Conservation (phyloP, 2,888 invertebrate species). For the Autographa pulchrina region DNA sequence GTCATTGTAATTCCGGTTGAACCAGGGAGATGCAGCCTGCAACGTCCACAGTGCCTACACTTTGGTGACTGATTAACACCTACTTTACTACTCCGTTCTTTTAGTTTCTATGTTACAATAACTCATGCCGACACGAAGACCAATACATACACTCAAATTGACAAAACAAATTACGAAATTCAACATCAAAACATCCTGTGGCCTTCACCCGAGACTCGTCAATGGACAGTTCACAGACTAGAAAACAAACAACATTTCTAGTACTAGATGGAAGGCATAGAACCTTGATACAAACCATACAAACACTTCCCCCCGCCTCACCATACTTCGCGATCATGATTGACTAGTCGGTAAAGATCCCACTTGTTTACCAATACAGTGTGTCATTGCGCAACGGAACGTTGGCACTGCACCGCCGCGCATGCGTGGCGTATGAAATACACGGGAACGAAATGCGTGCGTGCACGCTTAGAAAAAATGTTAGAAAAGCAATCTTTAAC, state of each 20-base stretch:
- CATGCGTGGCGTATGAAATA: conserved; percentile 40
- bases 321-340: conserved; percentile 29
- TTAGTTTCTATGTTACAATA: background rate
- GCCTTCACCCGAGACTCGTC: background rate
- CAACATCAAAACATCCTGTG: background rate
- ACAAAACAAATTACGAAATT: background rate
- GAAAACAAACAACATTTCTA: conserved; percentile 4
- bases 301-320: background rate
- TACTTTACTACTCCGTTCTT: too few species aligned
- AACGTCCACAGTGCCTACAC: background rate
- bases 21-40: background rate
- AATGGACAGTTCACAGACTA: background rate
- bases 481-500: too few species aligned
- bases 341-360: conserved; percentile 43
- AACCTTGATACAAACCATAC: background rate
- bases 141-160: background rate
- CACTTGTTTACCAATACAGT: conserved; percentile 61
- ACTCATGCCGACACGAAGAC: background rate
- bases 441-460: conserved; percentile 39
- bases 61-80: too few species aligned
- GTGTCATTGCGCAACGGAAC: conserved; percentile 59
- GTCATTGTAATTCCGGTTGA: too few species aligned
- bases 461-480: conserved; percentile 14
- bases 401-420: conserved; percentile 57
- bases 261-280: background rate